Evolutionary conservation across 1,140 invertebrate species (phyloP), one percentile per base, ranked within the genome.

Genomic region (Pseudomyrmex dendroicus): DNA sequence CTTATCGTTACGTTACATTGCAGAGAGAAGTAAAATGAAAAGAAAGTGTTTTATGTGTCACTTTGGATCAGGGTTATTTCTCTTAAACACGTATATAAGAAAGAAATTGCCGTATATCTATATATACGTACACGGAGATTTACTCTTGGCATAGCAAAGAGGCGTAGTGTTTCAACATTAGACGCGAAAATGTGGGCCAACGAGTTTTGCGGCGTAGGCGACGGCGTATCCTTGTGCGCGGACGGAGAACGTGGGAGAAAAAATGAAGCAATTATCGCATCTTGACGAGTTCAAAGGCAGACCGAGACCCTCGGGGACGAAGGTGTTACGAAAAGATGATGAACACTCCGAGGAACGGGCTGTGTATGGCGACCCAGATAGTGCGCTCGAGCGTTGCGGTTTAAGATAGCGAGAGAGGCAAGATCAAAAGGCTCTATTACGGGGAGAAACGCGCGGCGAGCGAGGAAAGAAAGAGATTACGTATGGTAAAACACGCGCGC

Each of bases 211-310:
- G 17, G 0, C 56, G 0, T 4, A 35, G 35, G 35, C 13, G 13
- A 17, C 67, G 56, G 46, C 7, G n/a, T 15, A 70, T 20, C 54
- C n/a, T 48, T 35, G 35, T 35, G 35, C n/a, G 44, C 64, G 66
- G 74, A 67, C 20, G 56, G 76, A 59, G 59, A 66, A 59, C 54
- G 67, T 25, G 57, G 20, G 5, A 17, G 46, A 67, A 80, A 72
- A 70, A 80, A 70, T 80, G 66, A 80, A 72, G 73, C 66, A 87
- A 87, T 87, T 87, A 87, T 87, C 73, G 56, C 85, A 66, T 87
- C 86, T 87, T 84, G 73, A 57, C 54, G 68, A 86, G 86, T 87
- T 87, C 86, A 87, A 87, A 87, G 85, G 74, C 86, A 67, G n/a
- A 73, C 80, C 62, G 86, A 70, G 82, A 87, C 82, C 68, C 85